These are phyloP conservation scores for Turritopsis rubra DNA, from an alignment of 30 jellyfish, hydroid and myxozoan genomes.

Conservation along the genomic window DNA sequence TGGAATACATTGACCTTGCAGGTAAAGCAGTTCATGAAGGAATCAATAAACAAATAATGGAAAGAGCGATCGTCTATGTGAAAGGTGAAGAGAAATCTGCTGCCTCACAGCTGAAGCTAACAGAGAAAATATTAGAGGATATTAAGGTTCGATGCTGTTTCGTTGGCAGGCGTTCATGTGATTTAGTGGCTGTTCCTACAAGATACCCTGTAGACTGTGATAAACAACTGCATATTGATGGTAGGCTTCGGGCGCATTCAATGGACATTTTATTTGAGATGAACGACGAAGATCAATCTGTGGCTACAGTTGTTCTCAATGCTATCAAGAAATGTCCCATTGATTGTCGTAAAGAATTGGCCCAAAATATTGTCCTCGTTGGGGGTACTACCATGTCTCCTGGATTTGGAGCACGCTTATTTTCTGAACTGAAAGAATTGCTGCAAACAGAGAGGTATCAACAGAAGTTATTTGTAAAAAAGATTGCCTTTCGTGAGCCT, in stretches of 20 bases:
- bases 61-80: conserved; percentile 23
- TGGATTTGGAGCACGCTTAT: conserved; percentile 74
- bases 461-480: conserved; percentile 53
- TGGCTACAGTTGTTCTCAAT: conserved; percentile 62
- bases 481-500: conserved; percentile 45
- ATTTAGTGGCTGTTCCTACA: conserved; percentile 50
- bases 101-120: conserved; percentile 16
- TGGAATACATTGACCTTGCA: conserved; percentile 63
- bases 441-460: conserved; percentile 41
- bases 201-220: conserved; percentile 52
- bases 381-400: conserved; percentile 93
- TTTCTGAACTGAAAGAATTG: conserved; percentile 55
- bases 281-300: conserved; percentile 71
- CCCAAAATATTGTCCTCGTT: conserved; percentile 68
- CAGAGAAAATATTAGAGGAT: conserved; percentile 57
- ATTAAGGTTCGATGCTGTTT: conserved; percentile 70
- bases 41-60: conserved; percentile 34
- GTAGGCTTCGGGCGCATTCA: conserved; percentile 60
- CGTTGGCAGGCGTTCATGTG: conserved; percentile 50
- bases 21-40: conserved; percentile 49
- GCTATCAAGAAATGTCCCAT: conserved; percentile 83
- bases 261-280: conserved; percentile 66
- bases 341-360: conserved; percentile 77
- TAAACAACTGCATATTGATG: conserved; percentile 40
- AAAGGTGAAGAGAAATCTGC: conserved; percentile 34